phyloP scores from a whole-genome alignment of 2,888 invertebrate species.

The Agrotis puta region DNA sequence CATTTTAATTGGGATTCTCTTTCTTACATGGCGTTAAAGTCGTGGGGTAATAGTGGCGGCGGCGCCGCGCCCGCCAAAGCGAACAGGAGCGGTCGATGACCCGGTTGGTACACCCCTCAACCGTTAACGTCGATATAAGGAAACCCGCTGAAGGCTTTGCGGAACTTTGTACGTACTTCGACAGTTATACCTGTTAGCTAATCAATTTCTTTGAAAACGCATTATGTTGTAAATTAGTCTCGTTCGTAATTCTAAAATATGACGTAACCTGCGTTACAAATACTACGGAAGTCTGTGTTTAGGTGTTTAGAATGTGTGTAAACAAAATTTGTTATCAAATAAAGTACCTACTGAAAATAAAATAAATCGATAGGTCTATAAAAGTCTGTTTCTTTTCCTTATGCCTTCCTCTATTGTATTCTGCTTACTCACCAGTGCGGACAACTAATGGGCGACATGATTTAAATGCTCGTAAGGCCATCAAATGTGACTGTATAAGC shows the following conservation, averaged over 20 bases:
- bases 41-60: conserved; percentile 34
- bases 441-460: conserved; percentile 23
- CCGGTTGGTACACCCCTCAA: conserved; percentile 81
- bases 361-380: not conserved
- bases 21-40: conserved; percentile 36
- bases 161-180: conserved; percentile 60
- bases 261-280: conserved; percentile 26
- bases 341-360: conserved; percentile 7
- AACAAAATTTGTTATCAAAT: conserved; percentile 37
- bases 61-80: conserved; percentile 71
- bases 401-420: conserved; percentile 24
- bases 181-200: conserved; percentile 48
- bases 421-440: conserved; percentile 13
- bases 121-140: conserved; percentile 88
- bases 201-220: conserved; percentile 43
- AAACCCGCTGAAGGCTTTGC: conserved; percentile 81
- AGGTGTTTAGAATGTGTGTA: not conserved
- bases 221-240: conserved; percentile 22
- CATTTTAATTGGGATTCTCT: conserved; percentile 42
- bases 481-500: conserved; percentile 65
- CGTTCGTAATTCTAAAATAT: conserved; percentile 19
- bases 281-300: conserved; percentile 27
- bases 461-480: conserved; percentile 75
- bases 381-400: conserved; percentile 1
- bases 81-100: conserved; percentile 83